Evolutionary conservation across 2,797 vertebrate genomes (phyloP).

Genomic region (Sebastes nivosus): DNA sequence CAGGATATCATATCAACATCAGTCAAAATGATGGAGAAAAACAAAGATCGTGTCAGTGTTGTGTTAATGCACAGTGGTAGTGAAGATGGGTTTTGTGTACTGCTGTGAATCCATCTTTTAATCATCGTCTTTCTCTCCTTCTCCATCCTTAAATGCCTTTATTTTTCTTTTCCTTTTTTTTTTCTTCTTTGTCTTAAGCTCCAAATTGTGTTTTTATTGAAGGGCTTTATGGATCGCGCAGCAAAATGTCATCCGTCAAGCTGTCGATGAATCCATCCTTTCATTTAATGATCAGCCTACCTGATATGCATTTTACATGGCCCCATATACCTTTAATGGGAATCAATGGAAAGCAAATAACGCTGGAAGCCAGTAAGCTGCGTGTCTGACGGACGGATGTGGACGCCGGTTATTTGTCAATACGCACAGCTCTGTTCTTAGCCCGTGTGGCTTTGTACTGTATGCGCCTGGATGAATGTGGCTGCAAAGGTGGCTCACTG

Average conservation of each 20-base stretch:
- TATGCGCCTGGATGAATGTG: conserved; percentile 27
- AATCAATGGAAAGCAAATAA: conserved; percentile 83
- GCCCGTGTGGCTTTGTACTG: conserved; percentile 19
- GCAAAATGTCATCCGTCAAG: conserved; percentile 86
- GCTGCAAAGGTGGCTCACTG: conserved; percentile 38
- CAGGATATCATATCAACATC: neutral
- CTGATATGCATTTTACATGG: conserved; percentile 82
- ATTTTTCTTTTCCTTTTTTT: neutral
- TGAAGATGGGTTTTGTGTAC: neutral
- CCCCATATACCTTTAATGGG: conserved; percentile 80
- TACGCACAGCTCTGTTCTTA: conserved; percentile 38
- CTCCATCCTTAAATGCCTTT: conserved; percentile 19
- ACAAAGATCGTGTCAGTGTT: neutral
- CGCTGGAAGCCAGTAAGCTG: conserved; percentile 55
- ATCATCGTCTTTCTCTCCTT: conserved; percentile 26
- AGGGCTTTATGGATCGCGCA: conserved; percentile 78
- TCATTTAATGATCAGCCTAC: conserved; percentile 81
- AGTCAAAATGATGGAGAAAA: neutral
- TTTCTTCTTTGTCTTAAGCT: conserved; percentile 75
- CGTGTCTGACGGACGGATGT: conserved; percentile 52
- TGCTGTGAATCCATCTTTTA: conserved; percentile 20
- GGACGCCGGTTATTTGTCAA: conserved; percentile 57
- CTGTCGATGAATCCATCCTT: conserved; percentile 85
- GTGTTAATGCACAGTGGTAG: neutral
- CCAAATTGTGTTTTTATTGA: conserved; percentile 82